Evolutionary conservation across 2,888 invertebrate genomes (phyloP).

Genomic region (Chironomus tentans): DNA sequence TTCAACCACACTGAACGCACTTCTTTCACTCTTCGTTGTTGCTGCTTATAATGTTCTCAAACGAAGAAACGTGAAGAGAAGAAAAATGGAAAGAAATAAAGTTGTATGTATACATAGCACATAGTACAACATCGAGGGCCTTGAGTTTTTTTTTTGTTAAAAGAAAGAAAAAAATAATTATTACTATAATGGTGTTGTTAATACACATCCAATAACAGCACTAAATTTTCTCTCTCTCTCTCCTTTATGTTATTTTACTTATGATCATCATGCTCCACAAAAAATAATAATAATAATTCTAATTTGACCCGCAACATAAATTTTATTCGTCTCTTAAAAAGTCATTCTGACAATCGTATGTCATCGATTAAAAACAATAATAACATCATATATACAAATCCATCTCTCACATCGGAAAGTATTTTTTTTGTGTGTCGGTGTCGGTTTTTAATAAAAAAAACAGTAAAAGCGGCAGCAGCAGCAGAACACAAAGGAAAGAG

Average conservation of each 20-base stretch:
- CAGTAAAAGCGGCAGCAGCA: neutral
- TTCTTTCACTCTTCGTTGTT: neutral
- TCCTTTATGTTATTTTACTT: neutral
- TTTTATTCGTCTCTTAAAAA: neutral
- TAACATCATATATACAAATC: neutral
- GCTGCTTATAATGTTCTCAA: neutral
- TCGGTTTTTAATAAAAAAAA: neutral
- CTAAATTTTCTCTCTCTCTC: neutral
- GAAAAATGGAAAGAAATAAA: neutral
- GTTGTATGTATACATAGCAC: neutral
- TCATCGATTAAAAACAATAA: constrained; percentile 4
- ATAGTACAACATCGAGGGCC: neutral
- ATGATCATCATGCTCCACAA: neutral
- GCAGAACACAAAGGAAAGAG: neutral
- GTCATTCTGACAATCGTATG: neutral
- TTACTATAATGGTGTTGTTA: constrained; percentile 17
- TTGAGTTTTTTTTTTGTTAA: neutral
- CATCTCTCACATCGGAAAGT: neutral
- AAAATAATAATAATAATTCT: neutral
- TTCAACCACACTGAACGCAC: neutral
- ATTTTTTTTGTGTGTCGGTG: neutral
- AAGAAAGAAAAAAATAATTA: neutral
- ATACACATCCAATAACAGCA: neutral
- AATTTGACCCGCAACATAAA: neutral
- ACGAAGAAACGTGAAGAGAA: neutral